Base-by-base conservation (phyloP, 1,140 invertebrate species). In the Drosophila teissieri region DNA sequence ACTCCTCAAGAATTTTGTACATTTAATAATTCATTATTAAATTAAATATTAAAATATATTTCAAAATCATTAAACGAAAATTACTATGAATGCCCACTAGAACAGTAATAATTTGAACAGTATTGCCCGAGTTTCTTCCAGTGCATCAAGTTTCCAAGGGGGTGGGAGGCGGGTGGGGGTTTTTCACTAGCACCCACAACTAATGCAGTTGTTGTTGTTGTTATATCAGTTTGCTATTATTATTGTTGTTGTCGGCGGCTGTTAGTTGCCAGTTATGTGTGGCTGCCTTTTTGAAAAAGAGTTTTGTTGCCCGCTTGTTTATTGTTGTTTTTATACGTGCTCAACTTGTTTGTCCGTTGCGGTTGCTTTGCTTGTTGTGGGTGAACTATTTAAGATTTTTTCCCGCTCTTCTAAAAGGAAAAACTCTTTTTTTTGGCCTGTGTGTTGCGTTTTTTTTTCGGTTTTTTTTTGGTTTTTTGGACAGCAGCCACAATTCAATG, bases 401-500 rank as follows among this genome's bases (percentile, higher is more conserved):
- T 27, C 49, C 34, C 22, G 24, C 44, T 65, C 70, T 74, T 78
- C 61, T 65, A 44, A 74, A 62, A 68, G 54, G 57, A 62, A 63
- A 68, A 79, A 49, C 70, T 69, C 36, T 73, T 72, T 72, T 72
- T 72, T 72, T 72, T 61, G 53, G 63, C 63, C 52, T 52, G 45
- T 31, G 44, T 57, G 37, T 57, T n/a, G 37, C 53, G 45, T 40
- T 52, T 19, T 19, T 19, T 19, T 19, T 19, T 19, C 2, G 2
- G 1, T 19, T 19, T 19, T 19, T 19, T 19, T 19, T 19, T 19
- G 1, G 1, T 1, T 19, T 65, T 74, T 57, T 75, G 53, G 73
- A 64, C 73, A 56, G 73, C 65, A 56, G 37, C 80, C 73, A 83
- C 81, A 86, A 86, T 81, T 83, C 76, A 80, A 80, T 80, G 69